phyloP scores from a whole-genome alignment of 1,140 invertebrate species.

The Muscidifurax raptorellus region DNA sequence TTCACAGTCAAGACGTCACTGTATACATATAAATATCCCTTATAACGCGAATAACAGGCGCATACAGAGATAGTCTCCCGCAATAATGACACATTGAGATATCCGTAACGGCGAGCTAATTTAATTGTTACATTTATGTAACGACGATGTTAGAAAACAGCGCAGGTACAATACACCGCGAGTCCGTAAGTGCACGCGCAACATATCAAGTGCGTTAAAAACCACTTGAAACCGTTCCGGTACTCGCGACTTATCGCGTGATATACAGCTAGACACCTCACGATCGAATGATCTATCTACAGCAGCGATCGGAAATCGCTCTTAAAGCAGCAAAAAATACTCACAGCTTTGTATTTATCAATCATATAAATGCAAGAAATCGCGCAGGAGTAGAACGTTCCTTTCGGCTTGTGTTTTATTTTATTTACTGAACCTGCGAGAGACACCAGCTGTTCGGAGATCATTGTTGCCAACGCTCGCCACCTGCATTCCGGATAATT shows the following conservation, averaged over 20 bases:
- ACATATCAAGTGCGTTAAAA: neutral
- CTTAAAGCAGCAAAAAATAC: constrained; percentile 3
- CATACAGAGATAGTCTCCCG: neutral
- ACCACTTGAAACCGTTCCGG: neutral
- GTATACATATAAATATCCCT: neutral
- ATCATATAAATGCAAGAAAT: constrained; percentile 25
- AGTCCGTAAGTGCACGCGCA: neutral
- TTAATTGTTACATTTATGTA: constrained; percentile 42
- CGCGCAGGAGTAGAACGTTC: constrained; percentile 9
- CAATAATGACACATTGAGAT: neutral
- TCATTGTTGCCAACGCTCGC: constrained; percentile 41
- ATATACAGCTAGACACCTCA: neutral
- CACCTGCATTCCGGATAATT: neutral
- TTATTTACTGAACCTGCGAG: constrained; percentile 32
- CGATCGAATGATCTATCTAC: neutral
- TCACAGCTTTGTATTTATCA: constrained; percentile 25
- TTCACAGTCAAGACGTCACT: neutral
- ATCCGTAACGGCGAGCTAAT: neutral
- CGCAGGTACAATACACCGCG: neutral
- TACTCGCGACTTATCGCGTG: neutral
- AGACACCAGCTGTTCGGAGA: constrained; percentile 42
- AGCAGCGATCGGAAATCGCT: neutral
- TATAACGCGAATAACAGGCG: neutral
- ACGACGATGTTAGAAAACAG: neutral
- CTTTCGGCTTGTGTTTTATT: constrained; percentile 29